phyloP scores from a whole-genome alignment of 2,113 vertebrate species.

The Pygoscelis antarcticus region DNA sequence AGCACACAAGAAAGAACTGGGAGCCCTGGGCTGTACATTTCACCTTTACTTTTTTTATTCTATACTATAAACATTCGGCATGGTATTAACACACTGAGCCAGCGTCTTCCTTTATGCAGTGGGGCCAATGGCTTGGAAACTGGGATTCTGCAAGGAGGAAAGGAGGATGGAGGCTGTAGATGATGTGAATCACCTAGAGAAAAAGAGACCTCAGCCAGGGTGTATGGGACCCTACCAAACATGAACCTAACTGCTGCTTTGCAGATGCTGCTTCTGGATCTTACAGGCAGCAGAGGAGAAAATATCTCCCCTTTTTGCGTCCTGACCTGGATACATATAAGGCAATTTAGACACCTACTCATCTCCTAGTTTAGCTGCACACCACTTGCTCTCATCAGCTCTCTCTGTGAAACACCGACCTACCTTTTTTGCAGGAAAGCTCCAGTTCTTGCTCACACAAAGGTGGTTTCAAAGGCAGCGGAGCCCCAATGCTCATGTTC shows the following conservation, averaged over 20 bases:
- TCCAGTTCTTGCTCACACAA: background rate
- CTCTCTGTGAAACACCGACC: background rate
- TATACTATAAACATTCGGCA: background rate
- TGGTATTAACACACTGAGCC: background rate
- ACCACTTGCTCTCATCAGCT: background rate
- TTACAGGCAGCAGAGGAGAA: background rate
- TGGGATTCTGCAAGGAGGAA: background rate
- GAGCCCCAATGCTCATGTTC: background rate
- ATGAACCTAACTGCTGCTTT: background rate
- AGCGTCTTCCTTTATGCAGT: background rate
- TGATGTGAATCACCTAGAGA: background rate
- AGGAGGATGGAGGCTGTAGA: background rate
- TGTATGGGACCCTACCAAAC: background rate
- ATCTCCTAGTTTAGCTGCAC: background rate
- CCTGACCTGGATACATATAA: background rate
- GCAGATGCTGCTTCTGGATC: background rate
- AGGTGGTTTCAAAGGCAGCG: background rate
- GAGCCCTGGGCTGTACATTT: slow-evolving; percentile 57
- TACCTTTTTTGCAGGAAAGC: background rate
- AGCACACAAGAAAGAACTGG: slow-evolving; percentile 45
- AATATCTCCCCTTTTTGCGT: background rate
- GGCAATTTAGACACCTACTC: background rate
- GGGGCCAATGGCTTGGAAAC: background rate
- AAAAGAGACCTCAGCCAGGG: background rate
- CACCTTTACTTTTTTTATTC: slow-evolving; percentile 56